Base-by-base conservation (phyloP, 1,140 invertebrate genomes). In the Tetramorium parvispinum region DNA sequence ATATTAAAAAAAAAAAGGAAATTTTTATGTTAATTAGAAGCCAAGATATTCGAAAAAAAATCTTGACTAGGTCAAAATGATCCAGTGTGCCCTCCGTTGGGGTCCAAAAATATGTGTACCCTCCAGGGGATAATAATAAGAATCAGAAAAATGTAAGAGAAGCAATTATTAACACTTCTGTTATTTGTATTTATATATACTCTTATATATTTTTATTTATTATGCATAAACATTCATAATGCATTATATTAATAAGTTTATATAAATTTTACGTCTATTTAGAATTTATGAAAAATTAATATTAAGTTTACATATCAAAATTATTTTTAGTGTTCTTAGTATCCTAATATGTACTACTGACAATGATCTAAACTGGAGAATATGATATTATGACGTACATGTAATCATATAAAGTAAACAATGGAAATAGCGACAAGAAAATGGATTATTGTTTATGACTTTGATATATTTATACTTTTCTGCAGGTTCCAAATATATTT, bases 401-500 rank as follows among this genome's bases (percentile, higher is more conserved):
- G 32, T 18, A 63, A 61, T 32, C 27, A 32, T 32, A 13, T 32
- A 61, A 63, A 61, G 18, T 7, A 32, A 61, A 16, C 13, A 18
- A 24, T 65, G 5, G 11, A 86, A 57, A 11, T 2, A 24, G 10
- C 71, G 21, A 0, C 27, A n/a, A 10, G 18, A 11, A 5, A 32
- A n/a, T 51, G 21, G 13, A 53, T 77, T 5, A 37, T 32, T 32
- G 18, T 21, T n/a, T n/a, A 71, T 3, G 32, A 32, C n/a, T 1
- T 43, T 71, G 11, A 85, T 10, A 16, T 24, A 51, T 7, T 66
- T 2, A 21, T 10, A 76, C 3, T 57, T 24, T 46, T 85, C 87
- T 94, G n/a, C 94, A 95, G 2, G 85, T 7, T 46, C 93, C 93
- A 13, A 92, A 65, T 8, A 82, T 24, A 78, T 90, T 94, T 81